Evolutionary conservation across 2,888 invertebrate genomes (phyloP), one percentile per base, ranked within the genome.

Genomic region (Helleia helle): DNA sequence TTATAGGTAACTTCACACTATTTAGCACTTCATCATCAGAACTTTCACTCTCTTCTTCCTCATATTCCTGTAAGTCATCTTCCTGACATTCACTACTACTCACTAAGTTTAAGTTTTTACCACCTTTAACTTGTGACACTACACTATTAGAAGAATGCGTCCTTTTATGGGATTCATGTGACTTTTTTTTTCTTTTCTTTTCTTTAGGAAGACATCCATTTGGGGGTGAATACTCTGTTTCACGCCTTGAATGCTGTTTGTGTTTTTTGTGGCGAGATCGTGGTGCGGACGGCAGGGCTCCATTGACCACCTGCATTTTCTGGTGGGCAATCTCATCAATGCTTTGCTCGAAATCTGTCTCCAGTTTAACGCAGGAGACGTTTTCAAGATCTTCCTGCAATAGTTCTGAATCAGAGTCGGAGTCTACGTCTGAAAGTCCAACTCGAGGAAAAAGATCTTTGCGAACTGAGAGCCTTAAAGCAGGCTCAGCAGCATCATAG

Each of bases 31-130:
- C 81, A 66, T 83, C 83, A 29, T 81, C 83, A 29, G 83, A 83
- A 71, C 76, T 81, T 53, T 70, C 71, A 62, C 66, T 68, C 44
- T 69, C 67, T 34, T 54, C 56, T 8, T 54, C 63, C 27, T 58
- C 56, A 26, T 62, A 61, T 36, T 62, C 61, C 14, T 62, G 64
- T 22, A 68, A 65, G n/a, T 66, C 66, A 50, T 68, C 69, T 31
- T 71, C 68, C 49, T 65, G 71, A 62, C 65, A 77, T 70, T 81
- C 76, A 72, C 81, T 81, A 70, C 83, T 83, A 71, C 81, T 83
- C 52, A 85, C 81, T 76, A 84, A 76, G 64, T 73, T 79, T 55
- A 85, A 71, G 66, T 85, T 85, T 65, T 85, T 85, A 55, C 85
- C 84, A 75, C 84, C 83, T 71, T 77, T 75, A 71, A 80, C 76